phyloP scores from a whole-genome alignment of 2,113 vertebrate genomes.

The Centropus bengalensis region DNA sequence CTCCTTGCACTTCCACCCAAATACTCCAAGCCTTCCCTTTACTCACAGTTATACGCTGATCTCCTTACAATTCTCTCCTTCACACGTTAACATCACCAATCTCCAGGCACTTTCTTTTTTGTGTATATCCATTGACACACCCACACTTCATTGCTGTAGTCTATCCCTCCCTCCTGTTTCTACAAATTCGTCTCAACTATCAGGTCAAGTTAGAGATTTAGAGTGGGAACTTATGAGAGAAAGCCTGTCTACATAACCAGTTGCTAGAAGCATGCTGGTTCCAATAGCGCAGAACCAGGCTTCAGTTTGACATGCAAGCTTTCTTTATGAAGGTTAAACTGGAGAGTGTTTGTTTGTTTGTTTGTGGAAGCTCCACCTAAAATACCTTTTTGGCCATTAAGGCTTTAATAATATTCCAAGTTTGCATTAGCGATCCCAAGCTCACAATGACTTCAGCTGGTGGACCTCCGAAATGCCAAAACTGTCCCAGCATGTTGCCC shows the following conservation, averaged over 20 bases:
- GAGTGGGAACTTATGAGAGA: background rate
- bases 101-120: background rate
- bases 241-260: background rate
- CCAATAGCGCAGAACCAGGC: background rate
- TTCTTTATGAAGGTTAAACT: background rate
- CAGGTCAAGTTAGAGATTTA: background rate
- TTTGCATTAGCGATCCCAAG: background rate
- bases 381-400: background rate
- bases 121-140: background rate
- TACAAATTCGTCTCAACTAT: background rate
- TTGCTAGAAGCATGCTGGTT: background rate
- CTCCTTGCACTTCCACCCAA: background rate
- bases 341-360: background rate
- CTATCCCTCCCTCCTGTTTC: background rate
- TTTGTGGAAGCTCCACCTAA: background rate
- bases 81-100: background rate
- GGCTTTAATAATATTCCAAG: background rate
- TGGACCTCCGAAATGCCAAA: background rate
- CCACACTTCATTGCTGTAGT: background rate
- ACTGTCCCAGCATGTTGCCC: background rate
- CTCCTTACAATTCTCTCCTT: background rate
- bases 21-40: background rate
- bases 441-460: background rate
- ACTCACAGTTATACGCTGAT: background rate
- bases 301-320: background rate